phyloP scores from a whole-genome alignment of 2,113 vertebrate genomes.

The Penelope pileata region DNA sequence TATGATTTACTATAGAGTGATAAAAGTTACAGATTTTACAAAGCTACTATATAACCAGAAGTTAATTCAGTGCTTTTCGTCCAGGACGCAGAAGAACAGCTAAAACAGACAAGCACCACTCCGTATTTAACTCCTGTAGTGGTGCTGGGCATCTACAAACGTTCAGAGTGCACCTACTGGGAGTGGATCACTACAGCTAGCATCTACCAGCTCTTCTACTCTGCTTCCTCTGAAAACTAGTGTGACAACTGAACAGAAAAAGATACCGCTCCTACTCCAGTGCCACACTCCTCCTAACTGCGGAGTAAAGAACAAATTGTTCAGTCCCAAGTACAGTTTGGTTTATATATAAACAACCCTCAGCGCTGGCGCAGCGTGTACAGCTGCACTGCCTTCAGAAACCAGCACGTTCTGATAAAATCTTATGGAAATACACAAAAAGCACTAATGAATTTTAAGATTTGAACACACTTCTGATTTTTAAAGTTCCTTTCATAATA shows the following conservation, averaged over 20 bases:
- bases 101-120: not conserved
- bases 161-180: accelerated
- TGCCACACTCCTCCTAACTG: not conserved
- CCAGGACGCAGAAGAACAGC: not conserved
- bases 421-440: not conserved
- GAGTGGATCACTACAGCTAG: not conserved
- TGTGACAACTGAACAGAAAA: not conserved
- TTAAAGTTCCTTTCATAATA: not conserved
- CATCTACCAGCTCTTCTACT: not conserved
- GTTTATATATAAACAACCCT: not conserved
- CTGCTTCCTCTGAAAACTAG: not conserved
- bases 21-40: not conserved
- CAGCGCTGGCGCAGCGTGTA: accelerated
- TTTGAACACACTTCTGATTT: not conserved
- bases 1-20: accelerated
- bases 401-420: not conserved
- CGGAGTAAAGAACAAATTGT: accelerated
- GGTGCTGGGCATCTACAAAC: not conserved
- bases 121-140: not conserved
- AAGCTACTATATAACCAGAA: not conserved
- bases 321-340: accelerated
- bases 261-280: not conserved
- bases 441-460: not conserved
- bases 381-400: not conserved
- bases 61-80: not conserved